Evolutionary conservation across 1,140 invertebrate genomes (phyloP), one percentile per base, ranked within the genome.

Genomic region (Euglossa dilemma): DNA sequence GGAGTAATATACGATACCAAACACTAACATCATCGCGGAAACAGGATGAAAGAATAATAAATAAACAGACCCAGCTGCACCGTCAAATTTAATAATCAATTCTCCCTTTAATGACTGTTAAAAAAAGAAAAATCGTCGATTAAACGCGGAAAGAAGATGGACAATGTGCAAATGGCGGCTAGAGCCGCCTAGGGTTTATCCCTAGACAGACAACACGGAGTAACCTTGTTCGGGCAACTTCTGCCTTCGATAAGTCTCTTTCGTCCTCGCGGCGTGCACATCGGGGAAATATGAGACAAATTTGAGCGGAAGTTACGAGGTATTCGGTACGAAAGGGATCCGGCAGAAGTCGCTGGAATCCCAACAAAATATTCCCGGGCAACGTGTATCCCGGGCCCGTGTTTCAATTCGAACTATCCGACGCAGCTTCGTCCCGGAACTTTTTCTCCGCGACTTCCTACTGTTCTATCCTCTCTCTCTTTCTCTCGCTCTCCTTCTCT

Each of bases 341-440:
- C 70, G 43, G 14, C 14, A 43, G 63, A 74, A 74, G 71, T 81
- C 79, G 50, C n/a, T 28, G 70, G 79, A 74, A 81, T 74, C 71
- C 61, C 59, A 47, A 23, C 50, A 66, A 81, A 81, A 73, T 74
- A 74, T 74, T 72, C 43, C 36, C 11, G 50, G n/a, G 28, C 52
- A 52, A 36, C 52, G 57, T 73, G 69, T 28, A 64, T 66, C 63
- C 63, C 63, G 20, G 36, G 28, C 7, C 47, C 61, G 79, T 74
- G 79, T 82, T 82, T 82, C 80, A 82, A 83, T 77, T 83, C 74
- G 54, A 83, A 45, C 64, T 75, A 83, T 70, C 74, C 74, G 63
- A 61, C 74, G 80, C 54, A 25, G 66, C 63, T 50, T 67, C 74
- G 25, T 76, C 54, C 63, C 66, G 43, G 25, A 16, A 77, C 70